phyloP scores from a whole-genome alignment of 2,113 vertebrate species.

The Alectura lathami region DNA sequence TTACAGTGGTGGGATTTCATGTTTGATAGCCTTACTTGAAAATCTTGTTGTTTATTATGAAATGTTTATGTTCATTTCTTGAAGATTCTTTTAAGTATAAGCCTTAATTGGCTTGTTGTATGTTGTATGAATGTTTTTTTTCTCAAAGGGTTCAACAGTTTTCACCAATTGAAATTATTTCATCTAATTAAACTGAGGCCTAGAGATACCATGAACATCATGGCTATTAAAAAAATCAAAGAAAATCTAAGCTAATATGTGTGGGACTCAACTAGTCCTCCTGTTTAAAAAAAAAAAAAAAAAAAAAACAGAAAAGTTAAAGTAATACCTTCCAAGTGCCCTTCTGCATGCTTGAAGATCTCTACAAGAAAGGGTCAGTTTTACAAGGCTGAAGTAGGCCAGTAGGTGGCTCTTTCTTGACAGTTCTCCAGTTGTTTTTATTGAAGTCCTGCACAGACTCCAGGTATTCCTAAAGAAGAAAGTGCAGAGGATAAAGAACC shows the following conservation, averaged over 20 bases:
- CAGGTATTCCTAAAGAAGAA: conserved; percentile 85
- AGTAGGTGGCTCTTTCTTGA: conserved; percentile 87
- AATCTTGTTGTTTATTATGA: neutral
- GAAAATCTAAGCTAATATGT: neutral
- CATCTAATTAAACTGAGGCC: neutral
- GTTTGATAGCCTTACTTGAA: neutral
- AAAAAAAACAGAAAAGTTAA: neutral
- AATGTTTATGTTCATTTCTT: conserved; percentile 1
- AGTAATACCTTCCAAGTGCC: conserved; percentile 81
- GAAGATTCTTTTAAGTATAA: neutral
- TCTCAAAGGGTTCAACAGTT: neutral
- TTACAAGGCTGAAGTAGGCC: conserved; percentile 86
- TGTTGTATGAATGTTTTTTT: neutral
- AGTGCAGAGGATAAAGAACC: conserved; percentile 57
- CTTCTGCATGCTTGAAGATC: conserved; percentile 79
- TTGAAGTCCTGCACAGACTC: conserved; percentile 80
- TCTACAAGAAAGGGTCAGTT: conserved; percentile 83
- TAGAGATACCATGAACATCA: neutral
- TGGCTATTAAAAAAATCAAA: neutral
- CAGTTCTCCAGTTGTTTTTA: conserved; percentile 79
- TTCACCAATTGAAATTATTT: neutral
- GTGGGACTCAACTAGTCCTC: conserved; percentile 16
- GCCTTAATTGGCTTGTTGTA: neutral
- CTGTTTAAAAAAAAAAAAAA: neutral
- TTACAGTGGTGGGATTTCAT: neutral